phyloP scores from a whole-genome alignment of 2,797 vertebrate species.

The Hypotaenidia okinawae region DNA sequence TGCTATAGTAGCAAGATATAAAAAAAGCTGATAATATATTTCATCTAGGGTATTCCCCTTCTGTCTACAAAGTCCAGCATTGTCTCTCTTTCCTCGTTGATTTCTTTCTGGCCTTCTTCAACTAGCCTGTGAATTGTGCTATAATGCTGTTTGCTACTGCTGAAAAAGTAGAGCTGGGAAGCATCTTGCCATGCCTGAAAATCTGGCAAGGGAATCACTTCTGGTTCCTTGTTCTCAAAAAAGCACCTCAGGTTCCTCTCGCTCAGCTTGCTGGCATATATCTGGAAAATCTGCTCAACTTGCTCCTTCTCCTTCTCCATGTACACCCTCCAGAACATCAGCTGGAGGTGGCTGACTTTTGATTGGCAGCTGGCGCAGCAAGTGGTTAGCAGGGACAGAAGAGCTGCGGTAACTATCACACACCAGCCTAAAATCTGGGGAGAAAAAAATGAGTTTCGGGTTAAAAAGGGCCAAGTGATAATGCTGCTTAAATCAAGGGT shows the following conservation, averaged over 20 bases:
- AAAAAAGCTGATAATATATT: background rate
- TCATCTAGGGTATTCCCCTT: slow-evolving; percentile 40
- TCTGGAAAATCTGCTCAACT: slow-evolving; percentile 81
- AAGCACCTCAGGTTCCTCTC: slow-evolving; percentile 90
- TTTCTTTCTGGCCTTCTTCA: slow-evolving; percentile 76
- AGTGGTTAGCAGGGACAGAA: slow-evolving; percentile 81
- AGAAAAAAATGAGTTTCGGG: slow-evolving; percentile 10
- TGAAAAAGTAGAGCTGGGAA: slow-evolving; percentile 84
- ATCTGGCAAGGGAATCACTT: slow-evolving; percentile 83
- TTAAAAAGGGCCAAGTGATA: background rate
- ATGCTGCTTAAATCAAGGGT: background rate
- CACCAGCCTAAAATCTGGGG: slow-evolving; percentile 91
- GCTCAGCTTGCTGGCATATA: slow-evolving; percentile 87
- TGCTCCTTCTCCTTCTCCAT: slow-evolving; percentile 86
- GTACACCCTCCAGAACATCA: slow-evolving; percentile 89
- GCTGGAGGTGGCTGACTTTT: slow-evolving; percentile 90
- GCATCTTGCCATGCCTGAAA: slow-evolving; percentile 92
- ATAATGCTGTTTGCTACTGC: slow-evolving; percentile 83
- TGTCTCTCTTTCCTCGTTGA: slow-evolving; percentile 76
- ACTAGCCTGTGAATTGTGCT: slow-evolving; percentile 90
- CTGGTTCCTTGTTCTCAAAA: slow-evolving; percentile 87
- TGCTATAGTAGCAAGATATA: background rate
- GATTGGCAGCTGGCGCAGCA: slow-evolving; percentile 90
- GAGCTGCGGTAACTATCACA: slow-evolving; percentile 80
- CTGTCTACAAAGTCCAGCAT: slow-evolving; percentile 71